These are phyloP conservation scores for Bilobella aurantiaca DNA, from an alignment of 1,140 invertebrate species.

Conservation along the genomic window DNA sequence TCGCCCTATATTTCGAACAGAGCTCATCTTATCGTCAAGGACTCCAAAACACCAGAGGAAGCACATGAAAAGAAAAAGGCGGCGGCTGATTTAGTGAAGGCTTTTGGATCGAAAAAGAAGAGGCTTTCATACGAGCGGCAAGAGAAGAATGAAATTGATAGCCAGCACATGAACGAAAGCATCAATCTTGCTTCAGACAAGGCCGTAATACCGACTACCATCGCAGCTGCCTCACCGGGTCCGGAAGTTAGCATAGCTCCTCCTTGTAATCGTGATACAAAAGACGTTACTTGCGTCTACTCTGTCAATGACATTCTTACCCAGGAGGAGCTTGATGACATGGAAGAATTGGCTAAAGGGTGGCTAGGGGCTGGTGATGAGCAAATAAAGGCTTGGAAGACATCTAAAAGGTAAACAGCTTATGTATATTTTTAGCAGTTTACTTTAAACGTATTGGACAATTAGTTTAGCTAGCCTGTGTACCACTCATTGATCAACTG, in stretches of 20 bases:
- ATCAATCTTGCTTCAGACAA: slow-evolving; percentile 17
- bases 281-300: slow-evolving; percentile 19
- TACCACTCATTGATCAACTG: no score
- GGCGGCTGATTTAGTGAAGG: slow-evolving; percentile 25
- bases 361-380: slow-evolving; percentile 9
- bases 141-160: slow-evolving; percentile 25
- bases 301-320: slow-evolving; percentile 23
- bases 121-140: slow-evolving; percentile 20
- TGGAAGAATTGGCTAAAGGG: slow-evolving; percentile 16
- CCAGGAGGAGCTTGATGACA: slow-evolving; percentile 20
- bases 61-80: slow-evolving; percentile 17
- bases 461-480: no score
- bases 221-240: neutral
- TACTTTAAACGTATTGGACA: no score
- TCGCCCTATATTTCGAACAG: slow-evolving; percentile 19
- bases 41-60: slow-evolving; percentile 6
- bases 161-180: slow-evolving; percentile 24
- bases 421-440: no score
- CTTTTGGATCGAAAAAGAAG: slow-evolving; percentile 34
- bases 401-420: slow-evolving; percentile 22
- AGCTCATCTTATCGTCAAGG: slow-evolving; percentile 15
- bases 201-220: neutral
- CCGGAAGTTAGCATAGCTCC: neutral
- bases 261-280: slow-evolving; percentile 27
- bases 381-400: slow-evolving; percentile 19